A percentile compares a stretch with the other conserved stretches of the same genome.
Conservation (phyloP, 2,797 vertebrate species). For the Pseudopleuronectes americanus region DNA sequence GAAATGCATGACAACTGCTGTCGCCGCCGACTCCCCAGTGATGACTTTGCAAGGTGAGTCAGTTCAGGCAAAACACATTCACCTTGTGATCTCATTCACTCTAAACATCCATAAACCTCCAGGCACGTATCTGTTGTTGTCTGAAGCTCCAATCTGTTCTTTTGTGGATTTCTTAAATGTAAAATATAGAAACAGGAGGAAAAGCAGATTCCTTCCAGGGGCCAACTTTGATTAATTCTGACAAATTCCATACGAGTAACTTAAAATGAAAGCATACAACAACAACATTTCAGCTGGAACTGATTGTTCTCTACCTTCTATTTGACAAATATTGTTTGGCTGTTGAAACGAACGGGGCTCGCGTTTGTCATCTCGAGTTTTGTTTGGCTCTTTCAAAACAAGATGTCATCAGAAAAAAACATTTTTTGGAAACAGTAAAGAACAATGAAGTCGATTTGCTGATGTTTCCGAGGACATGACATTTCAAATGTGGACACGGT, state of each 20-base stretch:
- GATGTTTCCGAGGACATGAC: conserved; percentile 19
- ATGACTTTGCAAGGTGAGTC: conserved; percentile 27
- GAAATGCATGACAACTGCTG: conserved; percentile 27
- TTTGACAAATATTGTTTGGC: conserved; percentile 15
- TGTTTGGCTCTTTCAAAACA: conserved; percentile 16
- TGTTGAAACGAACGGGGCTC: not conserved
- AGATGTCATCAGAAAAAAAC: not conserved
- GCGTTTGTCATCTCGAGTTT: conserved; percentile 22
- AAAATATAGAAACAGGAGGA: not conserved
- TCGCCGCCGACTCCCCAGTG: conserved; percentile 16
- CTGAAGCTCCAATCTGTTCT: conserved; percentile 10
- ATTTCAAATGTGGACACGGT: not conserved
- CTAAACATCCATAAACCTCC: conserved; percentile 13
- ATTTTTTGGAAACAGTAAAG: conserved; percentile 34
- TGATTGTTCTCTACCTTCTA: conserved; percentile 23
- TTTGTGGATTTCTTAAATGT: conserved; percentile 11
- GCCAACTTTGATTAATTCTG: conserved; percentile 17
- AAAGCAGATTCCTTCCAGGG: not conserved
- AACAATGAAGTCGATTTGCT: not conserved
- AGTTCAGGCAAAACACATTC: conserved; percentile 10
- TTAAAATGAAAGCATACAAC: conserved; percentile 1
- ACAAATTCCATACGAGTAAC: not conserved
- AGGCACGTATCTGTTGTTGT: conserved; percentile 6
- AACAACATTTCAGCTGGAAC: not conserved
- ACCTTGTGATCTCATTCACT: conserved; percentile 16